Base-by-base conservation (phyloP, 2,113 vertebrate species). In the Numenius arquata region DNA sequence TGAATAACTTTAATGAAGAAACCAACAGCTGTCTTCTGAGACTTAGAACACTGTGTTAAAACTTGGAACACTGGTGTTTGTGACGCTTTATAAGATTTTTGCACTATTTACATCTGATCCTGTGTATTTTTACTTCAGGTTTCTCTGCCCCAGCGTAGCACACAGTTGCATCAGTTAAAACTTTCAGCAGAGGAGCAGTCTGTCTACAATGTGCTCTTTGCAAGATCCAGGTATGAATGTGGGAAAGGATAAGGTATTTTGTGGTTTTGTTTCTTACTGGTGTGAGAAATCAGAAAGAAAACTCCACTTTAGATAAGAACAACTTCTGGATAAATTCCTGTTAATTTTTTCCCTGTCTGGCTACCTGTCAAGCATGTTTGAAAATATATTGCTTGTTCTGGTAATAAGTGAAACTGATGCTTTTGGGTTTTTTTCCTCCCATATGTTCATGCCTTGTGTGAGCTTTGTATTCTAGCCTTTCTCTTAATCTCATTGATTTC, bases 201-300 rank as follows among this genome's bases (percentile, higher is more conserved):
- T 8, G 98, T 99, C 43, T 99, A 99, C 36, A 98, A 98, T 16
- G 98, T 99, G 63, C 97, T 99, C 41, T 99, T 99, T 85, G 98
- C 98, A 83, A 98, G 98, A 70, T 99, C 99, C 83, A 99, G 98
- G 99, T 99, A 97, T 38, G 89, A 92, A 62, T 38, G 30, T 77
- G 68, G 59, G 27, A 66, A 62, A 76, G 41, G 53, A 59, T 8
- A 27, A 0, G 5, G 7, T 52, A 12, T 71, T 83, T 48, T 48
- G 36, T 85, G 47, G 3, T 3, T 78, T 90, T 80, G 32, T 80
- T 90, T 93, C 67, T 58, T 71, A 9, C 5, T 41, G 12, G 2
- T 72, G 5, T 12, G 53, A 74, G 71, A 85, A 82, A 75, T 79
- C 7, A 19, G 50, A 53, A 74, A 41, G 56, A 74, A 26, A 38